phyloP scores from a whole-genome alignment of 2,888 invertebrate genomes.

The Rhamnusium bicolor region DNA sequence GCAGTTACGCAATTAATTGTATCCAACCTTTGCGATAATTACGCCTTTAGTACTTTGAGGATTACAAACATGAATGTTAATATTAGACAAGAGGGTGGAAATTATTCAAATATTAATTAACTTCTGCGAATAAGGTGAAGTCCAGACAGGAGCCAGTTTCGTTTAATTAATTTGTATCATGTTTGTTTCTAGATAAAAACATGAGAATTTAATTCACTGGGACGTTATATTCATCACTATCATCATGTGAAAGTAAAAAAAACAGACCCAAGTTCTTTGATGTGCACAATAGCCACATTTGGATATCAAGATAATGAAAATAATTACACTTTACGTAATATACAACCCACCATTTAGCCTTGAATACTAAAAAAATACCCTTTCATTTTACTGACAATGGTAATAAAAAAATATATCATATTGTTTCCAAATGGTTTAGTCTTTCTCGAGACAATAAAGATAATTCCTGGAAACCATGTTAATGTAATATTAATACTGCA shows the following conservation, averaged over 20 bases:
- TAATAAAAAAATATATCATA: background rate
- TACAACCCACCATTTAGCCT: background rate
- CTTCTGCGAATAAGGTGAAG: background rate
- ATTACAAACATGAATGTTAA: conserved; percentile 18
- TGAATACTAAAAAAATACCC: background rate
- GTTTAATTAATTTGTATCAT: conserved; percentile 3
- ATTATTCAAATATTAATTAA: conserved; percentile 30
- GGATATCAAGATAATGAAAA: background rate
- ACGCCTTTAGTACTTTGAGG: conserved; percentile 12
- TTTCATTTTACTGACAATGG: background rate
- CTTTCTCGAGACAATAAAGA: too few relatives aligned
- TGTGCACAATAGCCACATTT: background rate
- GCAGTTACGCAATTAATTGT: conserved; percentile 12
- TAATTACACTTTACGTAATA: background rate
- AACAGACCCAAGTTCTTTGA: background rate
- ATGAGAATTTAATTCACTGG: background rate
- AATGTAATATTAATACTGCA: too few relatives aligned
- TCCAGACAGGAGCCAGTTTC: background rate
- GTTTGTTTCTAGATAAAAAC: background rate
- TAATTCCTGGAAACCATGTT: too few relatives aligned
- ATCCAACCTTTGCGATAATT: conserved; percentile 18
- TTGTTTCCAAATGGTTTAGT: too few relatives aligned
- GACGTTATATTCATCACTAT: background rate
- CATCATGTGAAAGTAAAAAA: background rate
- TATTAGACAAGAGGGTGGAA: conserved; percentile 11